phyloP scores from a whole-genome alignment of 2,888 invertebrate genomes.

The Trichopoda pennipes region DNA sequence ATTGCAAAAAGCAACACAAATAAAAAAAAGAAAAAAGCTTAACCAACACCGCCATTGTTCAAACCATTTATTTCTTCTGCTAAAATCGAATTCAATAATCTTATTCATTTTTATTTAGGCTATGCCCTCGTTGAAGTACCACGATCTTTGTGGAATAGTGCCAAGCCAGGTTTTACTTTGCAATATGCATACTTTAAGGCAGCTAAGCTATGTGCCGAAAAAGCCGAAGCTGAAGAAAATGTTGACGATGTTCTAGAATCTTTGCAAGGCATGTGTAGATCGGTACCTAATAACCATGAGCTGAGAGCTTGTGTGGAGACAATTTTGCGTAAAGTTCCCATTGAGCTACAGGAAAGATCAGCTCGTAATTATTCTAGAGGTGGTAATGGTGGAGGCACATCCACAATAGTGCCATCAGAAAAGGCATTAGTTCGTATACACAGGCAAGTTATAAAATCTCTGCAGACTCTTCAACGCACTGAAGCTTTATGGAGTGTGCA shows the following conservation, averaged over 20 bases:
- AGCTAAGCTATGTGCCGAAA: conserved; percentile 96
- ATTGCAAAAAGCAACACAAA: too few species aligned
- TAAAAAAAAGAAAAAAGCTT: too few species aligned
- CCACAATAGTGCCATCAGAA: conserved; percentile 87
- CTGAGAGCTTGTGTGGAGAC: conserved; percentile 91
- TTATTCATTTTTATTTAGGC: conserved; percentile 78
- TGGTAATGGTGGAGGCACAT: conserved; percentile 82
- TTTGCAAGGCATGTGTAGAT: conserved; percentile 89
- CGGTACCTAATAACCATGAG: conserved; percentile 88
- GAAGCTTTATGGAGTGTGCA: conserved; percentile 96
- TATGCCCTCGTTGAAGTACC: conserved; percentile 98
- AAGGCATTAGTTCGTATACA: conserved; percentile 94
- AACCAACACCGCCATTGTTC: too few species aligned
- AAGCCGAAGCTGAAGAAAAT: conserved; percentile 97
- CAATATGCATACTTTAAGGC: conserved; percentile 95
- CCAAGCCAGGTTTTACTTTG: conserved; percentile 91
- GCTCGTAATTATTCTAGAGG: conserved; percentile 83
- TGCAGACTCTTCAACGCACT: conserved; percentile 95
- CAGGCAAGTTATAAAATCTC: conserved; percentile 93
- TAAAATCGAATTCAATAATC: too few species aligned
- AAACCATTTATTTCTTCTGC: too few species aligned
- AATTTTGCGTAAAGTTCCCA: conserved; percentile 92
- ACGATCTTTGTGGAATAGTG: conserved; percentile 93
- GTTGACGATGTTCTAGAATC: conserved; percentile 97
- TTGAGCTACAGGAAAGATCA: conserved; percentile 88